Conservation (phyloP, 2,797 vertebrate species). For the Chelon auratus region DNA sequence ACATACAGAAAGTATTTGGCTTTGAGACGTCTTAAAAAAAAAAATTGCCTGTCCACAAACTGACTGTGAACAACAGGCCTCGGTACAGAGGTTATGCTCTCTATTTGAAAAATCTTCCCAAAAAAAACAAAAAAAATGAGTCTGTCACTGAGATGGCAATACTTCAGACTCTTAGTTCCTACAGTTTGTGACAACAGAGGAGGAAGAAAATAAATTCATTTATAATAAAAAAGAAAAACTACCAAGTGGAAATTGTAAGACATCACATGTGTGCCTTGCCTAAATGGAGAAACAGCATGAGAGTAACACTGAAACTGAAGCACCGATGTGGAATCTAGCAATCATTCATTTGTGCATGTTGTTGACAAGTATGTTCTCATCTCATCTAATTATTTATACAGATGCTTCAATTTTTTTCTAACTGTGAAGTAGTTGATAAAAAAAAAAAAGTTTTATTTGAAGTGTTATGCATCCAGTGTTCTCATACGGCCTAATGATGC, state of each 20-base stretch:
- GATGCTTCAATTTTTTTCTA: neutral
- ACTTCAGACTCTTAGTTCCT: neutral
- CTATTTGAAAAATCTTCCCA: slow-evolving; percentile 5
- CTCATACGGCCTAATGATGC: neutral
- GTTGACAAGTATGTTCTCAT: neutral
- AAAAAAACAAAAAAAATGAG: slow-evolving; percentile 23
- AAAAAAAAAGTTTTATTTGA: too few relatives aligned
- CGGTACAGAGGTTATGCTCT: slow-evolving; percentile 32
- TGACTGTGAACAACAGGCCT: slow-evolving; percentile 36
- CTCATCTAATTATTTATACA: neutral
- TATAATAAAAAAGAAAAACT: neutral
- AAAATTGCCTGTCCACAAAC: slow-evolving; percentile 47
- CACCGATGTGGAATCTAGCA: slow-evolving; percentile 18
- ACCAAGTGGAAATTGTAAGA: neutral
- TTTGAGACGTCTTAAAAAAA: slow-evolving; percentile 7
- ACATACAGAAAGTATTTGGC: slow-evolving; percentile 27
- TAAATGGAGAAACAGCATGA: too few relatives aligned
- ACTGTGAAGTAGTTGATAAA: neutral
- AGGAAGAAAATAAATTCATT: neutral
- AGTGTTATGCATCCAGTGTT: neutral
- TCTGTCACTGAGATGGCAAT: slow-evolving; percentile 6
- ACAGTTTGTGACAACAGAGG: neutral
- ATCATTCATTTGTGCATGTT: neutral
- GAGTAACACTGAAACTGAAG: neutral
- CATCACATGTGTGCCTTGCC: neutral